Evolutionary conservation across 1,140 invertebrate species (phyloP), one percentile per base, ranked within the genome.

Genomic region (Dendroctonus ponderosae): DNA sequence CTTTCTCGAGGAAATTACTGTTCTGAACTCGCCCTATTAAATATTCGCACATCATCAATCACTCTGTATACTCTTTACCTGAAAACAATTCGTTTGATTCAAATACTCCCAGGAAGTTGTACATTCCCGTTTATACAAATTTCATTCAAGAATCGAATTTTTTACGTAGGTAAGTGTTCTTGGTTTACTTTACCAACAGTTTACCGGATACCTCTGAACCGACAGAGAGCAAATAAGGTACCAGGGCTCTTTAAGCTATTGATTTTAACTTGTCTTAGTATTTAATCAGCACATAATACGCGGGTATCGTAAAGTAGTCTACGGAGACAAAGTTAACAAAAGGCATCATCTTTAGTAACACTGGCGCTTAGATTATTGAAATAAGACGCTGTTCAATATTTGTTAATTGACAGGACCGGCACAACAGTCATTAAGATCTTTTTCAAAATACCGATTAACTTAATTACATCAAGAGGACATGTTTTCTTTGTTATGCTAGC

Each of bases 341-440:
- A 63, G 62, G 51, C 62, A 63, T 63, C 62, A 62, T 54, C 62
- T 63, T 63, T 14, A 63, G 62, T 63, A 63, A 63, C 62, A 63
- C 62, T 56, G 62, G 62, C 62, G 60, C 60, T 62, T 62, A 52
- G 48, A 40, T 60, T 60, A 60, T 49, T 60, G 58, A 60, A 39
- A 15, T 37, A 48, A 50, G 44, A 49, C 44, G 60, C 51, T 38
- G 51, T 14, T 52, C 54, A 63, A 63, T 63, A 63, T 63, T 61
- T 49, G 48, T 43, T 15, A 52, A 14, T 11, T 9, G 7, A 8
- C 53, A 56, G 53, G 8, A 56, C 38, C 53, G 53, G 26, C 12
- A 56, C 53, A 26, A 26, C 1, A 26, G 26, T 3, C 26, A 1
- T 3, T 3, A 26, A 26, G 26, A 26, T 3, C 26, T 26, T 26